Evolutionary conservation across 2,888 invertebrate genomes (phyloP).

Genomic region (Ichneumoninae sp.): DNA sequence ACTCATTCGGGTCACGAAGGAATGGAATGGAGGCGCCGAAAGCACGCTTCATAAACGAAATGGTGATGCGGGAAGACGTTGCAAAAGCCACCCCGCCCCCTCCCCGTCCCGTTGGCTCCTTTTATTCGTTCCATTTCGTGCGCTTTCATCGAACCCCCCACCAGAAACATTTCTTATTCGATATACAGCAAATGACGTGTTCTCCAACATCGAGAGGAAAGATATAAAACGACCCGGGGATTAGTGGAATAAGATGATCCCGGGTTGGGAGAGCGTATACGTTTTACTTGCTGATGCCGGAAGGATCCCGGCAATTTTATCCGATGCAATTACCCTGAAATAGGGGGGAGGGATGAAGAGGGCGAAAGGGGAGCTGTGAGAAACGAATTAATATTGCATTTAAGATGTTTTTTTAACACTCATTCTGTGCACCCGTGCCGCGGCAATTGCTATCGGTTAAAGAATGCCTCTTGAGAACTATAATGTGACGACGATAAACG

Average conservation of each 20-base stretch:
- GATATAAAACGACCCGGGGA: background rate
- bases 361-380: background rate
- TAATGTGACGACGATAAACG: constrained; percentile 33
- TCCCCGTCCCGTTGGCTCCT: constrained; percentile 12
- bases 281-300: constrained; percentile 5
- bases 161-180: constrained; percentile 16
- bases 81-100: background rate
- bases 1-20: constrained; percentile 55
- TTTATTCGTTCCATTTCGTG: constrained; percentile 28
- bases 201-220: constrained; percentile 5
- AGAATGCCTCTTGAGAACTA: constrained; percentile 39
- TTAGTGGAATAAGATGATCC: constrained; percentile 7
- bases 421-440: background rate
- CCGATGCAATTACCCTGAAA: background rate
- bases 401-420: background rate
- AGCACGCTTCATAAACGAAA: constrained; percentile 59
- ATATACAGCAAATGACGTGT: constrained; percentile 26
- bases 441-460: constrained; percentile 6
- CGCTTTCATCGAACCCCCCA: background rate
- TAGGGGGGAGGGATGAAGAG: background rate
- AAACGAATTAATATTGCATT: background rate
- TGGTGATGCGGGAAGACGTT: constrained; percentile 49
- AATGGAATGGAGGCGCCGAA: constrained; percentile 51
- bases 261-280: background rate
- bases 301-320: background rate